Evolutionary conservation across 2,888 invertebrate species (phyloP).

Genomic region (Acleris emargana): DNA sequence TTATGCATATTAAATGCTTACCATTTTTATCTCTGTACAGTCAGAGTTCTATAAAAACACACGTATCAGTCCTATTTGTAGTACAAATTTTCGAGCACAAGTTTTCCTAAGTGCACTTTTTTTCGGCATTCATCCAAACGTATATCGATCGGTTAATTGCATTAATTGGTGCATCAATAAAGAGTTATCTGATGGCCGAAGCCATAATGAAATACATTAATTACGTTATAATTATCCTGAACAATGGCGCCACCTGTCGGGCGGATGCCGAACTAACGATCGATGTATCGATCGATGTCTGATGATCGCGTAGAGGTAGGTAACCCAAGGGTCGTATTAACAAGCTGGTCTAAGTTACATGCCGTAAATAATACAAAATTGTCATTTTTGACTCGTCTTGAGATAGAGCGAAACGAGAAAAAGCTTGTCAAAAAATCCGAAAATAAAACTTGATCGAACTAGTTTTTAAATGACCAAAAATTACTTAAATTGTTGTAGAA

Average conservation of each 20-base stretch:
- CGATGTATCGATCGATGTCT: constrained; percentile 49
- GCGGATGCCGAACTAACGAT: constrained; percentile 69
- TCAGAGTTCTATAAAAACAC: neutral
- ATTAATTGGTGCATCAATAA: constrained; percentile 75
- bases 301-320: constrained; percentile 41
- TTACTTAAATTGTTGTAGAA: no score
- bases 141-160: constrained; percentile 55
- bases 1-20: no score
- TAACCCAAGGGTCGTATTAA: no score
- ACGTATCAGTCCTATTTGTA: constrained; percentile 3
- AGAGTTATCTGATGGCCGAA: constrained; percentile 67
- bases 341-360: no score
- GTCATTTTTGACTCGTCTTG: no score
- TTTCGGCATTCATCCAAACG: constrained; percentile 38
- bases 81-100: neutral
- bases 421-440: no score
- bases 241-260: constrained; percentile 75
- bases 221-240: constrained; percentile 77
- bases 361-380: no score
- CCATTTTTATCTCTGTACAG: neutral
- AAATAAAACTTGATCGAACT: no score
- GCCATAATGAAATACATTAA: constrained; percentile 73
- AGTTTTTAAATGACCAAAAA: no score
- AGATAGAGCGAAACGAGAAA: no score
- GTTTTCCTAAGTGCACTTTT: constrained; percentile 40